Percentiles rank a stretch among this genome's conserved stretches.
Conservation (phyloP, 2,797 vertebrate genomes). For the Pseudochaenichthys georgianus region DNA sequence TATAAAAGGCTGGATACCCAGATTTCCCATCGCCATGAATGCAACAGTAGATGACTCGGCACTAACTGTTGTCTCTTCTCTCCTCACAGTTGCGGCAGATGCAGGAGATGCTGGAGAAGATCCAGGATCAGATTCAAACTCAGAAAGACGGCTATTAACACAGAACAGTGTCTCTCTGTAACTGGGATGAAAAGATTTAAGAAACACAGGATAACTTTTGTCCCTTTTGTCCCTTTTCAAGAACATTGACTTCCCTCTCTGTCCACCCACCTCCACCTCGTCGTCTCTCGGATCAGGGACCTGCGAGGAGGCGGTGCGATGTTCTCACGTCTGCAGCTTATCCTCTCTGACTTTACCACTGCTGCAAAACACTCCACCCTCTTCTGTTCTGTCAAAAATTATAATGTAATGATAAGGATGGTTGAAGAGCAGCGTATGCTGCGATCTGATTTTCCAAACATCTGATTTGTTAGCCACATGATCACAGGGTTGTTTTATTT, state of each 20-base stretch:
- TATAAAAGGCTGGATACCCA: neutral
- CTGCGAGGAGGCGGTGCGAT: constrained; percentile 46
- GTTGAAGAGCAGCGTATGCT: neutral
- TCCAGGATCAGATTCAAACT: constrained; percentile 87
- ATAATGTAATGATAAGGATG: neutral
- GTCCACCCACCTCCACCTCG: constrained; percentile 52
- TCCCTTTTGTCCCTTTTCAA: constrained; percentile 27
- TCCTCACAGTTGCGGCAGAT: constrained; percentile 83
- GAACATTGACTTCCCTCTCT: constrained; percentile 47
- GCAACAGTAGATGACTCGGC: no score
- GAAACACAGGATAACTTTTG: constrained; percentile 30
- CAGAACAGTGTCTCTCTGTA: constrained; percentile 30
- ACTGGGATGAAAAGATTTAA: constrained; percentile 35
- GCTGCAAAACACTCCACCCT: constrained; percentile 32
- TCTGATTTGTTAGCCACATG: constrained; percentile 55
- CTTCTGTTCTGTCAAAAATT: constrained; percentile 16
- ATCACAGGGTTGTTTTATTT: constrained; percentile 51
- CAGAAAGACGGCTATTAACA: constrained; percentile 85
- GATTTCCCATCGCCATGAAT: neutral
- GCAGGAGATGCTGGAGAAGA: constrained; percentile 89
- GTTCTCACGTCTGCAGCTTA: constrained; percentile 37
- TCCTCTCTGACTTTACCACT: constrained; percentile 34
- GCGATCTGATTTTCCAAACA: constrained; percentile 24
- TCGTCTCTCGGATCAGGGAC: constrained; percentile 53
- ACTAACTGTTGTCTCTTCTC: constrained; percentile 25